Percentiles rank a stretch among this genome's conserved stretches.
Conservation (phyloP, 1,140 invertebrate species). For the Dufourea novaeangliae region DNA sequence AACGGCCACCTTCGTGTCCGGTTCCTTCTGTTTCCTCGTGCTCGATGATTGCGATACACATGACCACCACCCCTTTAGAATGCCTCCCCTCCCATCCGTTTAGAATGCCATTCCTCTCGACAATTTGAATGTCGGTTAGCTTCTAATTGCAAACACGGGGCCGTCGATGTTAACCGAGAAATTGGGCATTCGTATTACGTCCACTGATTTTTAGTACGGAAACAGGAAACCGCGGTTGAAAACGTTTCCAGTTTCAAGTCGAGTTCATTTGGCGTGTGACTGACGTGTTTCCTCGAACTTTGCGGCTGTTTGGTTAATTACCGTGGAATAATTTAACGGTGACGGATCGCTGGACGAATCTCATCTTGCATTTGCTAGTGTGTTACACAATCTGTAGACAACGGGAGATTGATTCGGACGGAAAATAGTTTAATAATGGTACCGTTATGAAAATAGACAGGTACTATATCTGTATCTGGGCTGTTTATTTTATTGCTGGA, state of each 20-base stretch:
- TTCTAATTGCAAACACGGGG: not conserved
- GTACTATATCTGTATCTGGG: too few species aligned
- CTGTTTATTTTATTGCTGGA: too few species aligned
- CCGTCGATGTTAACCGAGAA: not conserved
- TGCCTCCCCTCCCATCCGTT: not conserved
- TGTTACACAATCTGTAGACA: too few species aligned
- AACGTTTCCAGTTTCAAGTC: not conserved
- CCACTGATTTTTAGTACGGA: not conserved
- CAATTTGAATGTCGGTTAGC: constrained; percentile 11
- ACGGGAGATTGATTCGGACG: too few species aligned
- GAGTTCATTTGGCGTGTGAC: not conserved
- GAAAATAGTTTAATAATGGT: not conserved
- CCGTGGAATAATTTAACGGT: not conserved
- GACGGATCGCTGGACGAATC: not conserved
- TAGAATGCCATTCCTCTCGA: not conserved
- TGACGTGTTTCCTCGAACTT: not conserved
- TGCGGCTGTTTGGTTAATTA: too few species aligned
- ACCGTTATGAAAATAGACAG: not conserved
- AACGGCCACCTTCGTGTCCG: not conserved
- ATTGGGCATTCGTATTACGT: not conserved
- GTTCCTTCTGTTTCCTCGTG: not conserved
- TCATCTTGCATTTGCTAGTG: not conserved
- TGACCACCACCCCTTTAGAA: not conserved
- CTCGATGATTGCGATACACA: not conserved
- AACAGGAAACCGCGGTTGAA: not conserved